Conservation (phyloP, 2,797 vertebrate genomes). For the Tangara arthus region DNA sequence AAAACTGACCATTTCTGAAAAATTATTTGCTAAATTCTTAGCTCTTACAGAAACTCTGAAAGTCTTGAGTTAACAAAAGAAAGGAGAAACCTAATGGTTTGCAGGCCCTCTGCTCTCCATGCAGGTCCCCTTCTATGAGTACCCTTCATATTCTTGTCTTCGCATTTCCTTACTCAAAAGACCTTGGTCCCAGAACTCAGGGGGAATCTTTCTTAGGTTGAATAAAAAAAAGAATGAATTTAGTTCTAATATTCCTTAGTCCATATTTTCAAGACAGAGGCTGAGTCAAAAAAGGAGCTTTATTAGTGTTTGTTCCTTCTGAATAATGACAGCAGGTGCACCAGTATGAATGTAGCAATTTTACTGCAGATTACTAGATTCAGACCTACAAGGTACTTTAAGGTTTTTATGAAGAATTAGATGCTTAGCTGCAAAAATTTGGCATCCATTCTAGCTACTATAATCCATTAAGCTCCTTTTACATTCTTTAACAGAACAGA, state of each 20-base stretch:
- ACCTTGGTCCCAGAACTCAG: neutral
- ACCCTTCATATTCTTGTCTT: neutral
- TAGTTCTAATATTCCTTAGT: neutral
- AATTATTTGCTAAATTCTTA: neutral
- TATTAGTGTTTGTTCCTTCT: neutral
- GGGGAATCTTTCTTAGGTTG: neutral
- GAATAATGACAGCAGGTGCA: neutral
- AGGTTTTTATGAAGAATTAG: neutral
- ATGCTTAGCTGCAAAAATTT: neutral
- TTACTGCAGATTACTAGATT: neutral
- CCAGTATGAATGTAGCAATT: neutral
- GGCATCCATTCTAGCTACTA: neutral
- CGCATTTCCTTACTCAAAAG: neutral
- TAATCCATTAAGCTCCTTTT: neutral
- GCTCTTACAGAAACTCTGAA: neutral
- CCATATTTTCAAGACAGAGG: neutral
- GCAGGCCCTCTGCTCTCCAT: neutral
- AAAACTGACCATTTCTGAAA: neutral
- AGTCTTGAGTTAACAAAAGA: neutral
- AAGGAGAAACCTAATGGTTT: neutral
- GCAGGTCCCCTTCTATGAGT: neutral
- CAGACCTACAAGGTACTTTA: neutral
- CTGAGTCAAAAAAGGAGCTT: neutral
- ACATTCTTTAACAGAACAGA: neutral
- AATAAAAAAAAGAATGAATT: neutral